Conservation (phyloP, 1,140 invertebrate species). For the Sesamia nonagrioides region DNA sequence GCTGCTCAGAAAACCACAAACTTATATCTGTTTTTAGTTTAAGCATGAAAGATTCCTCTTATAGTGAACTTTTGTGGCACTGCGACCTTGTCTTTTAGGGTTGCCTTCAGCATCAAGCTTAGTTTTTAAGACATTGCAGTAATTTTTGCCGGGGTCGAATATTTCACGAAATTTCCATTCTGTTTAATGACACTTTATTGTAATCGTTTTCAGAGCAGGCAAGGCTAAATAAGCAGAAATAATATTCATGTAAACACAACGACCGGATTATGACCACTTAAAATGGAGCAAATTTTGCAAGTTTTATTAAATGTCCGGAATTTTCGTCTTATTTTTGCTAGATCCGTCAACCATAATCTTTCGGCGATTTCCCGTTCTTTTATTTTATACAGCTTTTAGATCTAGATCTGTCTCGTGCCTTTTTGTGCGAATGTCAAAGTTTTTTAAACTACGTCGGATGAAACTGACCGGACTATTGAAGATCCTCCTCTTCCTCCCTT, state of each 20-base stretch:
- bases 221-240: neutral
- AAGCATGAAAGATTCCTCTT: constrained; percentile 17
- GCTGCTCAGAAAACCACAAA: constrained; percentile 17
- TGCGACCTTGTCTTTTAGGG: neutral
- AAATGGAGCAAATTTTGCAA: neutral
- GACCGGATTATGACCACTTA: neutral
- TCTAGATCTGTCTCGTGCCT: constrained; percentile 1
- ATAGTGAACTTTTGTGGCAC: neutral
- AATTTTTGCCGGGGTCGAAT: too few species aligned
- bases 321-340: neutral
- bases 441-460: constrained; percentile 10
- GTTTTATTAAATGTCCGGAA: neutral
- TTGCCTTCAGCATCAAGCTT: too few species aligned
- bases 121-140: too few species aligned
- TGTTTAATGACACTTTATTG: too few species aligned
- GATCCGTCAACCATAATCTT: neutral
- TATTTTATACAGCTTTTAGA: constrained; percentile 18
- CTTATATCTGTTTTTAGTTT: constrained; percentile 18
- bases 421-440: constrained; percentile 14
- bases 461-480: neutral
- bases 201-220: too few species aligned
- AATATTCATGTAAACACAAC: neutral
- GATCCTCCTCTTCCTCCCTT: too few species aligned
- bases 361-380: neutral
- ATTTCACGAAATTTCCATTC: too few species aligned